A percentile compares a stretch with the other conserved stretches of the same genome.
Evolutionary conservation across 2,888 invertebrate species (phyloP).

Genomic region (Thecophora atra): DNA sequence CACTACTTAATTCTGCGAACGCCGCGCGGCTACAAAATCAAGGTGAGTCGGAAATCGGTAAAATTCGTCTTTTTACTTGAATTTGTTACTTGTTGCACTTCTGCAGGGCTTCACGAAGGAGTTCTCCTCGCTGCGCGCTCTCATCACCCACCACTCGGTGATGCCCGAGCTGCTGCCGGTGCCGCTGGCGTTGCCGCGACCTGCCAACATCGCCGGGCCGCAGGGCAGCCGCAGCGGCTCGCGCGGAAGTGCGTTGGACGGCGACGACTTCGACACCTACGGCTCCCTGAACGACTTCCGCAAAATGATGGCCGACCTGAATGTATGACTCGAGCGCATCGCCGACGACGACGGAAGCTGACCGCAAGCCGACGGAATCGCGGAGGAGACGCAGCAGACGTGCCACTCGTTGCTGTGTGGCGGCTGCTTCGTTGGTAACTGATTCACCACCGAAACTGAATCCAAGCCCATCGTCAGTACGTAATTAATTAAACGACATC

Average conservation of each 20-base stretch:
- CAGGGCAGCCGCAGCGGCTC: constrained; percentile 41
- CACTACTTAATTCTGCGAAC: constrained; percentile 94
- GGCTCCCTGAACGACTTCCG: constrained; percentile 78
- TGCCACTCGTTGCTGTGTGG: constrained; percentile 3
- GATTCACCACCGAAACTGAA: background rate
- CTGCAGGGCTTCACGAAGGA: constrained; percentile 95
- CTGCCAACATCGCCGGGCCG: constrained; percentile 47
- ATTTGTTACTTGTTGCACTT: background rate
- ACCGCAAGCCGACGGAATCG: constrained; percentile 10
- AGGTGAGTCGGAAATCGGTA: constrained; percentile 79
- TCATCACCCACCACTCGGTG: constrained; percentile 97
- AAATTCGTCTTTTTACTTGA: too few species aligned
- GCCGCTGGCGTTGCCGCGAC: constrained; percentile 82
- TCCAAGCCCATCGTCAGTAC: constrained; percentile 13
- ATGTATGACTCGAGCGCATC: constrained; percentile 66
- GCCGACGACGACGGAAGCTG: constrained; percentile 37
- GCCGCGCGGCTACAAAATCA: constrained; percentile 90
- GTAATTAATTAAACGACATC: constrained; percentile 39
- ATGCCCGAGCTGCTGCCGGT: constrained; percentile 97
- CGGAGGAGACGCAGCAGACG: too few species aligned
- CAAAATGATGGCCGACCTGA: constrained; percentile 80
- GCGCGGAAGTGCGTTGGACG: constrained; percentile 41
- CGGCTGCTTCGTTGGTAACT: constrained; percentile 11
- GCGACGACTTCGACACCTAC: constrained; percentile 78
- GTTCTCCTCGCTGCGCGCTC: constrained; percentile 87